These are phyloP conservation scores for Harmothoe impar DNA, from an alignment of 2,888 invertebrate genomes.

Conservation along the genomic window DNA sequence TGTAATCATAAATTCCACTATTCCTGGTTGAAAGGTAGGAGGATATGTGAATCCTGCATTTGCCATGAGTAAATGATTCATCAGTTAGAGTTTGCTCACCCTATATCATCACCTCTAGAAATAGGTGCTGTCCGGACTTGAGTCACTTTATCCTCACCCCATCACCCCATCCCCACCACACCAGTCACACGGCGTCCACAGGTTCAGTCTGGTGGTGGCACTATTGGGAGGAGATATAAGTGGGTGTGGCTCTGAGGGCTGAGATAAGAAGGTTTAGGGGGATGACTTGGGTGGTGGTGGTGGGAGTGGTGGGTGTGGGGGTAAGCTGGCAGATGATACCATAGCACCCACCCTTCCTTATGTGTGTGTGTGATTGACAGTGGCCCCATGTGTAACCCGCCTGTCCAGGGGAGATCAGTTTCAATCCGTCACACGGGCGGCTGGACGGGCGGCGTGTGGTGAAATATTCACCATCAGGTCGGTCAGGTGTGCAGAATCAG, in stretches of 20 bases:
- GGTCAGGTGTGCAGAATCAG: neutral
- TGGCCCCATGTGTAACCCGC: neutral
- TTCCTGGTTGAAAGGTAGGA: no score
- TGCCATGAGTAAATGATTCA: no score
- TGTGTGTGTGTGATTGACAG: slow-evolving; percentile 15
- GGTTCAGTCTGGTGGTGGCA: no score
- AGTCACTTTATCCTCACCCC: no score
- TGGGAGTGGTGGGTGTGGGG: slow-evolving; percentile 1
- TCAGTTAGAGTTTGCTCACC: no score
- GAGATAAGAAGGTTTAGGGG: neutral
- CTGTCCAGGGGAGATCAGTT: slow-evolving; percentile 15
- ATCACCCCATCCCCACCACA: no score
- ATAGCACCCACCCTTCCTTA: neutral
- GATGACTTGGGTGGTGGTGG: no score
- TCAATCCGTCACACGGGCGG: neutral
- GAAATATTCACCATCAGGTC: slow-evolving; percentile 43
- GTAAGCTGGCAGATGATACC: neutral
- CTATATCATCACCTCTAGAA: no score
- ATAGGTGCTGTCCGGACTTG: no score
- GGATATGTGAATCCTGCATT: no score
- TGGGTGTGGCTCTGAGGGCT: neutral
- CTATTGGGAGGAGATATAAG: neutral
- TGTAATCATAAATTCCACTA: no score
- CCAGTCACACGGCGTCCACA: no score
- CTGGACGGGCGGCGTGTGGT: neutral